Conservation (phyloP, 1,140 invertebrate species). For the Apis mellifera region Amel_HAv3.1 CM009941.2:14838501-14839000, state of each 20-base stretch:
- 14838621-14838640: slow-evolving; percentile 1
- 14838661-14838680: no score
- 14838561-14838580: background rate
- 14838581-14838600: background rate
- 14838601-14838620: background rate
- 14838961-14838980: slow-evolving; percentile 12
- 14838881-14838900: slow-evolving; percentile 4
- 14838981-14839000: slow-evolving; percentile 37
- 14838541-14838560: background rate
- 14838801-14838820: background rate
- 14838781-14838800: slow-evolving; percentile 13
- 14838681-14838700: background rate
- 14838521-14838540: background rate
- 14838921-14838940: slow-evolving; percentile 36
- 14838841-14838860: background rate
- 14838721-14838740: background rate
- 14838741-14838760: background rate
- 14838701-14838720: slow-evolving; percentile 9
- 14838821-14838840: background rate
- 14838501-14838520: slow-evolving; percentile 28
- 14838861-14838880: background rate
- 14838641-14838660: background rate
- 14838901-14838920: slow-evolving; percentile 1
- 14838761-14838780: slow-evolving; percentile 26
- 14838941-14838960: slow-evolving; percentile 21